Base-by-base conservation (phyloP, 2,888 invertebrate genomes). In the Seladonia tumulorum region DNA sequence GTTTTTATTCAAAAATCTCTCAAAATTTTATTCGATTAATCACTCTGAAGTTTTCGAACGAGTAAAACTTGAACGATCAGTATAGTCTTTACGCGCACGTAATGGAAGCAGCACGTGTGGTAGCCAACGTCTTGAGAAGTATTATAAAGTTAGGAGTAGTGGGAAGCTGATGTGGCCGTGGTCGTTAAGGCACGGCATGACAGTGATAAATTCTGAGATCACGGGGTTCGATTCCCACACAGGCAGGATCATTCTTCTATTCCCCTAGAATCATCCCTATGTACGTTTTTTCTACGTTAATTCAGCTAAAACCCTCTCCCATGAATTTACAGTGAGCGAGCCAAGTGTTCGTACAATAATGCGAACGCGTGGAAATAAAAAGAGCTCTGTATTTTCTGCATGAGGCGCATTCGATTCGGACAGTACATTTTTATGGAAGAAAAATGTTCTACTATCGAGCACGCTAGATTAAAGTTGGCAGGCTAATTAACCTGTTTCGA, bases 401-500 rank as follows among this genome's bases (percentile, higher is more conserved):
- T 3, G 18, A 35, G 77, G 90, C 92, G 90, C 87, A 88, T 83
- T 89, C 82, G 83, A 78, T 78, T 86, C 68, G 42, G 29, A 25
- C 29, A 25, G 79, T 83, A 78, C 81, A 78, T 85, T 92, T 92
- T 82, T 42, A 70, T 35, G 42, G 39, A 60, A 63, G 68, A 45
- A 79, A 89, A 90, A 82, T 84, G 86, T 79, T 83, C 77, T 86
- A 22, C 68, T 49, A 63, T 29, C 85, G 89, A 88, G 63, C 87
- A 86, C 89, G 91, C 90, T n/a, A 91, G 57, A 90, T 76, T 83
- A 88, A 90, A 89, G 66, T 78, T 75, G 88, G 88, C 88, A 89
- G 92, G 89, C 78, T 90, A 90, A 92, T 93, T 93, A 92, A 81
- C 90, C 88, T 89, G 90, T 86, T 88, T 91, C 87, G 90, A 84